A percentile compares a stretch with the other conserved stretches of the same genome.
Conservation (phyloP, 2,797 vertebrate genomes). For the Eulemur coronatus region DNA sequence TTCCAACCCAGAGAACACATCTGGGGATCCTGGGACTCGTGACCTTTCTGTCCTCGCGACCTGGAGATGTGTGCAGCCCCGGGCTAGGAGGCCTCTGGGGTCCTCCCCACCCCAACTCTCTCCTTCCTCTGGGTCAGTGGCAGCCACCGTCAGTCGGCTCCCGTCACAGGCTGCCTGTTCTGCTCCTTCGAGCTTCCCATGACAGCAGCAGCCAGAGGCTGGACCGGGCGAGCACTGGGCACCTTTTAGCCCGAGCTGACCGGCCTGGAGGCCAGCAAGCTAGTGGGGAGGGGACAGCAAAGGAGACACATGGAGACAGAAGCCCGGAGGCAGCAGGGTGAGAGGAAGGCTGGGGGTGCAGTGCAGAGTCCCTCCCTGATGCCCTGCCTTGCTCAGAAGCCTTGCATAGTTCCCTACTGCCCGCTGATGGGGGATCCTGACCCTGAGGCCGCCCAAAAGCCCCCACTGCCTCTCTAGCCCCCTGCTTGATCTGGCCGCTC, state of each 20-base stretch:
- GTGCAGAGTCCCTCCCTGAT: no score
- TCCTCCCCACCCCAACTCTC: not conserved
- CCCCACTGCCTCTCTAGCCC: not conserved
- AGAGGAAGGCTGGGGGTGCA: not conserved
- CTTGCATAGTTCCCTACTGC: no score
- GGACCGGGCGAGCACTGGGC: not conserved
- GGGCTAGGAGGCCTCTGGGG: not conserved
- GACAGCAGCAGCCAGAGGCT: not conserved
- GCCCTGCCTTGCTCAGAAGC: not conserved
- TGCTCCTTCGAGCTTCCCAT: not conserved
- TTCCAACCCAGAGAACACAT: not conserved
- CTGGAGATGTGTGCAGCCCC: no score
- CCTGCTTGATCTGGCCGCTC: not conserved
- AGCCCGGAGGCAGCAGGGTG: not conserved
- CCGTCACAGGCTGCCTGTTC: not conserved
- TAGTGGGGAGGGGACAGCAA: not conserved
- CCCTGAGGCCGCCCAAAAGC: not conserved
- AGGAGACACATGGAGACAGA: not conserved
- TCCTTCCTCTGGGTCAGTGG: not conserved
- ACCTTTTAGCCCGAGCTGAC: not conserved
- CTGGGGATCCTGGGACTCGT: not conserved
- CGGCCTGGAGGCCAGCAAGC: not conserved
- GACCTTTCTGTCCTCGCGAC: not conserved
- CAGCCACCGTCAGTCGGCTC: fast-evolving
- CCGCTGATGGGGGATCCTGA: no score